Conservation (phyloP, 2,888 invertebrate species). For the Leptogaster cylindrica region DNA sequence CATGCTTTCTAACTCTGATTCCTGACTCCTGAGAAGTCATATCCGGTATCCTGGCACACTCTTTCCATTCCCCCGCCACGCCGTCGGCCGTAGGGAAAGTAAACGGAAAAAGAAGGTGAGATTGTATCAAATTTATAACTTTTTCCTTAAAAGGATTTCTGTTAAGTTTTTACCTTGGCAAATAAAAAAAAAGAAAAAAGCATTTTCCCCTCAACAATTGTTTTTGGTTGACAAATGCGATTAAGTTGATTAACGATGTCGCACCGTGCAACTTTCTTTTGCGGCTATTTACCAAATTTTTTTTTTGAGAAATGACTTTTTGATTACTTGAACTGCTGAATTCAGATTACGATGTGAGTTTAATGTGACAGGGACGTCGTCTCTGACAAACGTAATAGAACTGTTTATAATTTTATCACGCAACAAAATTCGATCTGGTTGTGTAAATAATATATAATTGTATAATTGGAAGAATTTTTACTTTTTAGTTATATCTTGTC, state of each 20-base stretch:
- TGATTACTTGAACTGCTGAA: neutral
- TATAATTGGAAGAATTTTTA: too few species aligned
- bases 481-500: too few species aligned
- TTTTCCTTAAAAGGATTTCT: constrained; percentile 7
- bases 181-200: neutral
- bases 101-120: constrained; percentile 20
- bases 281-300: too few species aligned
- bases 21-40: constrained; percentile 8
- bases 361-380: constrained; percentile 3
- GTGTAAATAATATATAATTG: too few species aligned
- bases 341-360: neutral
- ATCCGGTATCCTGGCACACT: constrained; percentile 22
- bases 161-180: neutral
- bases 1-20: neutral
- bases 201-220: constrained; percentile 3
- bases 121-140: constrained; percentile 36
- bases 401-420: too few species aligned
- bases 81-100: constrained; percentile 17
- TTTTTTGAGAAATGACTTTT: constrained; percentile 21
- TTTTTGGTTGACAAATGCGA: constrained; percentile 20
- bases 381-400: too few species aligned
- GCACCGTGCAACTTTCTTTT: too few species aligned
- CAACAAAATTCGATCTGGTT: too few species aligned
- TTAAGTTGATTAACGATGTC: constrained; percentile 37
- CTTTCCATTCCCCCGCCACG: constrained; percentile 14